Evolutionary conservation across 2,797 vertebrate species (phyloP), one percentile per base, ranked within the genome.

Genomic region (Alosa sapidissima): DNA sequence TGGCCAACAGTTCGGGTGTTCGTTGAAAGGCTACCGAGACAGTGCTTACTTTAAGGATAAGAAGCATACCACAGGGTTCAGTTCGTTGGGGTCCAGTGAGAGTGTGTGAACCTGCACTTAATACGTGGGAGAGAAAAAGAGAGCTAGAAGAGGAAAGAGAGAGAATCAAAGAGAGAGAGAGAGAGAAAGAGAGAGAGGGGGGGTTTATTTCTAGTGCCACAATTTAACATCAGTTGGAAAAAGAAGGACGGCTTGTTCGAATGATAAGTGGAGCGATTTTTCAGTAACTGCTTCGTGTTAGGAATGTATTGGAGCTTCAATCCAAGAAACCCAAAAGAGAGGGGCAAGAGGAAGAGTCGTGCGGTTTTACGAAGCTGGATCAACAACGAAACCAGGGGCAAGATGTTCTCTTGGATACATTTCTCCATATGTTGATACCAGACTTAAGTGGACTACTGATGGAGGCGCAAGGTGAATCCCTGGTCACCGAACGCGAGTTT

Each of bases 201-300:
- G 84, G 90, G 89, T 91, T 89, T 88, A 72, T 58, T 84, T 85
- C 81, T 82, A 83, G 86, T 84, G 84, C 82, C 84, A 88, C 87
- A 91, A 92, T 93, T 88, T 88, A 91, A 88, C 91, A 89, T 93
- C 92, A 90, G 91, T 89, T 91, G 93, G 86, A 84, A 88, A 82
- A 89, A 90, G 91, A 92, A 92, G 85, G 89, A 91, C 91, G 90
- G 89, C 24, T 68, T 72, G 65, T 14, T 82, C 86, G 89, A 88
- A 92, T 90, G 88, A 93, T 91, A 88, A 82, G 85, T 89, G 83
- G 87, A 90, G 60, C 81, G 82, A 89, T 88, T 89, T 89, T 87
- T 51, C 85, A 87, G 58, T 83, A 58, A 89, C 82, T 84, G 45
- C 88, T 86, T 60, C 13, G 47, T 81, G 51, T 88, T 90, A 84